Percentiles rank a stretch among this genome's conserved stretches.
Evolutionary conservation across 1,140 invertebrate species (phyloP).

Genomic region (Drosophila funebris): DNA sequence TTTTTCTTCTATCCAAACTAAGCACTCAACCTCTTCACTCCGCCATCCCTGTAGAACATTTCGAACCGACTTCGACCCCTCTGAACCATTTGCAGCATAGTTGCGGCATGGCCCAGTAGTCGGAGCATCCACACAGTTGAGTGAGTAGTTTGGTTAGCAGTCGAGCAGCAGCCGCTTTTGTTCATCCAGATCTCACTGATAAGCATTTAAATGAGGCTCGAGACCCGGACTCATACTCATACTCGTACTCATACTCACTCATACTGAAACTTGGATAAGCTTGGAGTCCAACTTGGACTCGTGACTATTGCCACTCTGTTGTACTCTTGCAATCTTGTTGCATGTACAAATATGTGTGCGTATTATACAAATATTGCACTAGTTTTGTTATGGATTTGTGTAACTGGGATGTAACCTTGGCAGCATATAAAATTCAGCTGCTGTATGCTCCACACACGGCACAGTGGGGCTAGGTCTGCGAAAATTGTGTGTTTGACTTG

Average conservation of each 20-base stretch:
- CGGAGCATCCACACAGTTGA: constrained; percentile 49
- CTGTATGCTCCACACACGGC: constrained; percentile 11
- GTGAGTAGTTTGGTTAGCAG: constrained; percentile 73
- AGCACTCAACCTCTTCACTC: constrained; percentile 14
- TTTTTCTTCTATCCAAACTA: constrained; percentile 72
- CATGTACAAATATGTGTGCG: constrained; percentile 67
- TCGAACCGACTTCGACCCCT: background rate
- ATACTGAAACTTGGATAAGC: constrained; percentile 13
- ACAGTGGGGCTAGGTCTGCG: constrained; percentile 44
- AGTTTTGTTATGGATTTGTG: constrained; percentile 80
- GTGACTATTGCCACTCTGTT: constrained; percentile 39
- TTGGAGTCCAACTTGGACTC: constrained; percentile 34
- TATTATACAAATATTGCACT: constrained; percentile 81
- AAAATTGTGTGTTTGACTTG: background rate
- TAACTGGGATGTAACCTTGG: constrained; percentile 80
- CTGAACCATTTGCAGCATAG: constrained; percentile 39
- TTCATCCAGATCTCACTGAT: constrained; percentile 79
- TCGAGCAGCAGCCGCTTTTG: constrained; percentile 71
- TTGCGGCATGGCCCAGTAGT: constrained; percentile 60
- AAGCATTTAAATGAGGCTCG: constrained; percentile 81
- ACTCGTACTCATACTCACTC: background rate
- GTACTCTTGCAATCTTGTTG: constrained; percentile 49
- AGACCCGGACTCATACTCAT: constrained; percentile 5
- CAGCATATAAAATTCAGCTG: constrained; percentile 48
- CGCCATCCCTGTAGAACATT: background rate